Base-by-base conservation (phyloP, 1,140 invertebrate genomes). In the Solen grandis region DNA sequence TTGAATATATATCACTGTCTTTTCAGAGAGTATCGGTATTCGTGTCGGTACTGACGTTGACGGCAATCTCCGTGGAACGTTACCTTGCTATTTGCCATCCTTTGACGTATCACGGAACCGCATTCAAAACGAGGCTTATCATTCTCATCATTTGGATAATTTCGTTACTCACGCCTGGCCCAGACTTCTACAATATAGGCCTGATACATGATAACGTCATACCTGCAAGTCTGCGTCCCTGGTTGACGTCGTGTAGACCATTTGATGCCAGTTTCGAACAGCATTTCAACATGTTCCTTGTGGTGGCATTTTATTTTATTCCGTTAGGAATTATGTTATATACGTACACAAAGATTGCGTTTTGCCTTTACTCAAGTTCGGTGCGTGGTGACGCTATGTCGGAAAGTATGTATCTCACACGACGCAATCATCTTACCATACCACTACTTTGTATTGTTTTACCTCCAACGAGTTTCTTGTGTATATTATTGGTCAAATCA, bases 71-170 rank as follows among this genome's bases (percentile, higher is more conserved):
- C 0, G 93, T 97, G 65, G 97, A 98, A 92, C 94, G 97, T 83
- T 98, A 96, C 96, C 97, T 97, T 90, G 97, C 97, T 63, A 97
- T 98, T 90, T 97, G 96, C 92, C 96, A 95, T 91, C 97, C 97
- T 19, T 93, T 98, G 57, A 95, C 95, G 91, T 97, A 97, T 79
- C 85, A 87, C 62, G 83, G 85, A 0, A 97, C 96, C 0, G 96
- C 96, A 0, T 92, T 94, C 22, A 96, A 96, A 92, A 84, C 86
- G 33, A 95, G 94, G 0, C 95, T 95, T 25, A 97, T 97, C 73
- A 91, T 96, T 19, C 13, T 77, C 13, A 36, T 74, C 19, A 97
- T 97, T 70, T 98, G 97, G 97, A 88, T 95, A 16, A 81, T 89
- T 13, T 82, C 86, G 19, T 74, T 85, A 50, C 33, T 86, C 13